Percentiles rank a stretch among this genome's conserved stretches.
Conservation (phyloP, 37 sponge, comb jelly and placozoan genomes). For the Haliclona indistincta region DNA sequence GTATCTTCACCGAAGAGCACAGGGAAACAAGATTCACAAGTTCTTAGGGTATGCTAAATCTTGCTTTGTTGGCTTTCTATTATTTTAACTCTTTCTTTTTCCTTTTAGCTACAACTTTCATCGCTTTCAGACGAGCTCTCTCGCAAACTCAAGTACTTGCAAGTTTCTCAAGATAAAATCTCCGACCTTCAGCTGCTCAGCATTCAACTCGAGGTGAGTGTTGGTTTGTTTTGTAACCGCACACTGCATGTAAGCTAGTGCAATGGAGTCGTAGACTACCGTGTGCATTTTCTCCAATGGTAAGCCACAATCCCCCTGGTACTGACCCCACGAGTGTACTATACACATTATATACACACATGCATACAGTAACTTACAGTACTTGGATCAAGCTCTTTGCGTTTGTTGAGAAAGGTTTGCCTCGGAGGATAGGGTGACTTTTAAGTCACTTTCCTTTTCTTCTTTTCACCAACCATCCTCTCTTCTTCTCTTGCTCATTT, state of each 20-base stretch:
- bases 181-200: slow-evolving; percentile 36
- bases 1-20: not conserved
- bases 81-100: not conserved
- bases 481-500: slow-evolving; percentile 4
- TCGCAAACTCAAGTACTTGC: slow-evolving; percentile 50
- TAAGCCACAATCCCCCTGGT: too few species aligned
- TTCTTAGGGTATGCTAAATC: not conserved
- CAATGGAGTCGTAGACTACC: too few species aligned
- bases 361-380: too few species aligned
- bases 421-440: not conserved
- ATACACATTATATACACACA: too few species aligned
- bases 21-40: slow-evolving; percentile 7
- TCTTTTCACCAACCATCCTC: not conserved
- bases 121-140: slow-evolving; percentile 44
- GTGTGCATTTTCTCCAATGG: too few species aligned
- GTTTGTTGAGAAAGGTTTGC: not conserved
- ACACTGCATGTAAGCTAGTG: too few species aligned
- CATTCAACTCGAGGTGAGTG: slow-evolving; percentile 47
- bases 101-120: slow-evolving; percentile 51
- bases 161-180: slow-evolving; percentile 19
- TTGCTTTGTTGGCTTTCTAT: not conserved
- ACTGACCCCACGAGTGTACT: too few species aligned
- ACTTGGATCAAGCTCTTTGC: too few species aligned
- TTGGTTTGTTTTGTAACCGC: too few species aligned
- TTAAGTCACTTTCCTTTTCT: not conserved